These are phyloP conservation scores for Astur gentilis DNA, from an alignment of 2,113 vertebrate species.

Conservation along the genomic window DNA sequence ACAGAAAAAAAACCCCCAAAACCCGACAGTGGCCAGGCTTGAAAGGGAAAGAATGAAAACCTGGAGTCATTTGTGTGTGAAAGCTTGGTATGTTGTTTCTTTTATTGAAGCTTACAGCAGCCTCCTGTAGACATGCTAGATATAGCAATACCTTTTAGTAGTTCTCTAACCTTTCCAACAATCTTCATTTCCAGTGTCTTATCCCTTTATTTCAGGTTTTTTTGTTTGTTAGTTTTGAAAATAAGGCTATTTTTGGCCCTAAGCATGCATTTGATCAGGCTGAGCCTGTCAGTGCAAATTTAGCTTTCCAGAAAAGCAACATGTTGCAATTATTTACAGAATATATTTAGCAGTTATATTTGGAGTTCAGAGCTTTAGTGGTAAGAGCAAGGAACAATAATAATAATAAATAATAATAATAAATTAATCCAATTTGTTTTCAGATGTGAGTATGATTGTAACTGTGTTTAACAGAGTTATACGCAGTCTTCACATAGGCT, in stretches of 20 bases:
- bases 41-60: background rate
- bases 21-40: rapidly evolving
- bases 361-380: background rate
- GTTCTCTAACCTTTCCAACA: background rate
- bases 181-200: background rate
- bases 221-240: background rate
- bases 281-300: background rate
- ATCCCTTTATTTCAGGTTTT: background rate
- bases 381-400: background rate
- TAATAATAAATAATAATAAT: background rate
- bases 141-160: background rate
- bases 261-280: background rate
- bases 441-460: background rate
- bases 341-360: background rate
- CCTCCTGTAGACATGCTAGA: background rate
- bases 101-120: background rate
- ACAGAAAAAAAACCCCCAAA: background rate
- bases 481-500: background rate
- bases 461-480: background rate
- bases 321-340: background rate
- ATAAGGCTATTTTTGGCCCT: background rate
- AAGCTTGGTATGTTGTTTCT: background rate
- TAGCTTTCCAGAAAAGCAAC: background rate
- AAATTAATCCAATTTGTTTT: background rate
- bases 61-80: background rate